These are phyloP conservation scores for Seira ritae DNA, from an alignment of 2,888 invertebrate genomes.

Conservation along the genomic window DNA sequence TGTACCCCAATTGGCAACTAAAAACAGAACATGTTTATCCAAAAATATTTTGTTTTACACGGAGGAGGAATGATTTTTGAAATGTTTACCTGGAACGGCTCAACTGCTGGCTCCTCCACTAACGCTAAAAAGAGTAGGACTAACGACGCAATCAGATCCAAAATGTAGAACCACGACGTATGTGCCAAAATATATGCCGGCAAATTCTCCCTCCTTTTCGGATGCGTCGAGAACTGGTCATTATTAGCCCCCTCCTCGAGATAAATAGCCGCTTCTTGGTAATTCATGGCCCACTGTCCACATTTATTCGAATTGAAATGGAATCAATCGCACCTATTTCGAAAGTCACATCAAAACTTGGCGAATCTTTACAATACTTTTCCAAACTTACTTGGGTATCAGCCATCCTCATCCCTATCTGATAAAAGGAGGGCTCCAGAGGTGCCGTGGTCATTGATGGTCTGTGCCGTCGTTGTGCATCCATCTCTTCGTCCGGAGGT, in stretches of 20 bases:
- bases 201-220: constrained; percentile 86
- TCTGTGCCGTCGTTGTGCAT: constrained; percentile 38
- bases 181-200: constrained; percentile 92
- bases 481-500: constrained; percentile 5
- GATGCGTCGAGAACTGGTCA: constrained; percentile 93
- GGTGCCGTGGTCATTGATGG: constrained; percentile 73
- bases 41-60: neutral
- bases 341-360: too few relatives aligned
- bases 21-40: constrained; percentile 71
- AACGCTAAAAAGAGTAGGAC: constrained; percentile 85
- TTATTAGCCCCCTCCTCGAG: constrained; percentile 93
- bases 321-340: too few relatives aligned
- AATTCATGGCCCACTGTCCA: constrained; percentile 90
- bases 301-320: too few relatives aligned
- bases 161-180: constrained; percentile 89
- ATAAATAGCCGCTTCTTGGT: constrained; percentile 87
- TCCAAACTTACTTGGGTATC: constrained; percentile 56
- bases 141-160: constrained; percentile 86
- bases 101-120: constrained; percentile 88
- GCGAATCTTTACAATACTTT: too few relatives aligned
- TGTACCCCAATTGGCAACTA: constrained; percentile 87
- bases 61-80: neutral
- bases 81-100: constrained; percentile 80
- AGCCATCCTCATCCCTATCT: constrained; percentile 71
- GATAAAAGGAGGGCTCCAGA: constrained; percentile 75